Evolutionary conservation across 2,113 vertebrate species (phyloP).

Genomic region (Cebidichthys violaceus): DNA sequence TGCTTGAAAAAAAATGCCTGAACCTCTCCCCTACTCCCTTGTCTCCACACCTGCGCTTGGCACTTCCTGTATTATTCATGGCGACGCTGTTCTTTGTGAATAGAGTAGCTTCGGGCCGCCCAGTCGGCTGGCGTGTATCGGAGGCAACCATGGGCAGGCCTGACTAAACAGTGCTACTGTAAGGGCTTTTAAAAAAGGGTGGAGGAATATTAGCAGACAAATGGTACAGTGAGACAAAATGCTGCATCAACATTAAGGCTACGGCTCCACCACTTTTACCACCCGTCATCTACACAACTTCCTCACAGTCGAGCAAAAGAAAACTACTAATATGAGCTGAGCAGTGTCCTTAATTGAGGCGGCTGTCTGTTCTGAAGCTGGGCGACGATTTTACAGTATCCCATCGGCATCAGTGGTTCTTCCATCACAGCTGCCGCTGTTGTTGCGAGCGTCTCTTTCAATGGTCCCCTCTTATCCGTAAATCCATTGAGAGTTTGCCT

Average conservation of each 20-base stretch:
- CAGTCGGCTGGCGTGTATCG: constrained; percentile 49
- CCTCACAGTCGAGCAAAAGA: background rate
- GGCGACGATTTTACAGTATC: background rate
- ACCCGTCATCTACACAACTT: background rate
- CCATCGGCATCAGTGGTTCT: background rate
- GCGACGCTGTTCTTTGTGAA: constrained; percentile 55
- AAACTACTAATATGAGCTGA: background rate
- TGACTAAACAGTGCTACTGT: constrained; percentile 55
- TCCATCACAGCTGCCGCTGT: background rate
- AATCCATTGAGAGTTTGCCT: background rate
- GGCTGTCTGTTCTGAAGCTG: background rate
- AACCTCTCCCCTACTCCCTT: constrained; percentile 29
- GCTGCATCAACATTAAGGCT: constrained; percentile 39
- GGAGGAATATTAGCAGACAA: constrained; percentile 45
- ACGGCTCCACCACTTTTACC: background rate
- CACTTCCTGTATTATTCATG: constrained; percentile 69
- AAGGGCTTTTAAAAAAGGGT: constrained; percentile 62
- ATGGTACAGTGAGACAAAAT: constrained; percentile 44
- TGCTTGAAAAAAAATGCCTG: constrained; percentile 17
- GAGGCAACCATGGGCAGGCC: constrained; percentile 33
- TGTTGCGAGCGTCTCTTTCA: background rate
- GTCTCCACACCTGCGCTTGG: constrained; percentile 45
- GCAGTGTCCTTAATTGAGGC: background rate
- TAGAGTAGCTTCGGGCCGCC: constrained; percentile 49
- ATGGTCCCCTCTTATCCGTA: background rate